These are phyloP conservation scores for Lepidochitona cinerea DNA, from an alignment of 2,888 invertebrate species.

Conservation along the genomic window DNA sequence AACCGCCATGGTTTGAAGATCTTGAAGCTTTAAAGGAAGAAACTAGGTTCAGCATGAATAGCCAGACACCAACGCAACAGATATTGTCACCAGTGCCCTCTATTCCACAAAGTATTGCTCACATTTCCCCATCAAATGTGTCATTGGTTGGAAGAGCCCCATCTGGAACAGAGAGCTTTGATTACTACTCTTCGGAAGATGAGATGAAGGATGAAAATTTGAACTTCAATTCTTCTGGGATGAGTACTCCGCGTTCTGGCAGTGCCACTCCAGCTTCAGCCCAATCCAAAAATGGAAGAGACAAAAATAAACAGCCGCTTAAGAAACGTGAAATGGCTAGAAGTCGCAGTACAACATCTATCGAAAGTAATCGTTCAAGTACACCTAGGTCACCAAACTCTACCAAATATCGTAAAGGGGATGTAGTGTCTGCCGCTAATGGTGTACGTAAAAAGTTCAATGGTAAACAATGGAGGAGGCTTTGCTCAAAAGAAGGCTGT, in stretches of 20 bases:
- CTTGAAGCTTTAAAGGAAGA: conserved; percentile 73
- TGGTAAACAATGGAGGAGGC: conserved; percentile 98
- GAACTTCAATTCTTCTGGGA: conserved; percentile 60
- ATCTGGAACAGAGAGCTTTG: conserved; percentile 33
- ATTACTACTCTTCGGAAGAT: conserved; percentile 57
- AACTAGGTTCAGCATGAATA: conserved; percentile 9
- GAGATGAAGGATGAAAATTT: conserved; percentile 60
- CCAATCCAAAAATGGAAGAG: conserved; percentile 39
- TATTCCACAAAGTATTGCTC: conserved; percentile 10
- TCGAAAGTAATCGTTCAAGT: conserved; percentile 65
- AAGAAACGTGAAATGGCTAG: conserved; percentile 62
- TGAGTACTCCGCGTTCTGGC: conserved; percentile 78
- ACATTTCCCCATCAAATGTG: conserved; percentile 10
- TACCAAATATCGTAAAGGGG: conserved; percentile 81
- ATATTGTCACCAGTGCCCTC: not conserved
- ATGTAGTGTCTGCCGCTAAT: conserved; percentile 92
- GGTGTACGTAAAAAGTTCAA: conserved; percentile 99
- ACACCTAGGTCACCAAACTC: conserved; percentile 65
- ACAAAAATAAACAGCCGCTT: conserved; percentile 50
- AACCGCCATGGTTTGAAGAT: conserved; percentile 98
- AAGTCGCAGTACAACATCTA: conserved; percentile 57
- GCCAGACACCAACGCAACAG: conserved; percentile 31
- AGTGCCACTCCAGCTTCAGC: conserved; percentile 81
- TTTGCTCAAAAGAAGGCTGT: conserved; percentile 96
- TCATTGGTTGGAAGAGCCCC: conserved; percentile 15